Conservation (phyloP, 2,113 vertebrate genomes). For the Mohoua ochrocephala region DNA sequence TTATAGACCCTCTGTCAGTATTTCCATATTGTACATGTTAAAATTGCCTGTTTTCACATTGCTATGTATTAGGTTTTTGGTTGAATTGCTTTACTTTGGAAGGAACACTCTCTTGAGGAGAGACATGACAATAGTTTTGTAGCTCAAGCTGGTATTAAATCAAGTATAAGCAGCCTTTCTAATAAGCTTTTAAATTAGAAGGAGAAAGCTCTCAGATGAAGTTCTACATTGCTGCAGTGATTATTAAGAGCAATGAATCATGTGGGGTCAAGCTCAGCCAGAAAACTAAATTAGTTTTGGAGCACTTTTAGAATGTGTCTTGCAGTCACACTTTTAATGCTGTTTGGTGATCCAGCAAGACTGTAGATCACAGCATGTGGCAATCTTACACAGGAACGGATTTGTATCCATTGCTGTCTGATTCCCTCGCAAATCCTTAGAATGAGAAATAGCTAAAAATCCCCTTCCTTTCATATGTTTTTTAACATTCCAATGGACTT, state of each 20-base stretch:
- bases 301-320: not conserved
- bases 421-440: not conserved
- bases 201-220: slow-evolving; percentile 27
- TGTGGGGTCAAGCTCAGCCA: not conserved
- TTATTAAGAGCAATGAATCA: slow-evolving; percentile 48
- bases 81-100: slow-evolving; percentile 27
- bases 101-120: not conserved
- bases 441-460: not conserved
- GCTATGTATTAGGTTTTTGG: not conserved
- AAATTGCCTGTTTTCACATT: not conserved
- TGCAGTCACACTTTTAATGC: not conserved
- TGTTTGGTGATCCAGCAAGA: not conserved
- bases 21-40: not conserved
- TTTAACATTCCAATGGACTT: not conserved
- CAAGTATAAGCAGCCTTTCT: slow-evolving; percentile 54
- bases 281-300: not conserved
- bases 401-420: not conserved
- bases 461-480: not conserved
- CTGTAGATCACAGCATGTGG: not conserved
- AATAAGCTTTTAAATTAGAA: slow-evolving; percentile 64
- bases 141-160: slow-evolving; percentile 42
- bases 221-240: slow-evolving; percentile 39
- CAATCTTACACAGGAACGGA: not conserved
- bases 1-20: not conserved
- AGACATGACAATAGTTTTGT: slow-evolving; percentile 1